Percentiles rank a stretch among this genome's conserved stretches.
These are phyloP conservation scores for Echeneis naucrates DNA, from an alignment of 2,797 vertebrate species.

Conservation along the genomic window DNA sequence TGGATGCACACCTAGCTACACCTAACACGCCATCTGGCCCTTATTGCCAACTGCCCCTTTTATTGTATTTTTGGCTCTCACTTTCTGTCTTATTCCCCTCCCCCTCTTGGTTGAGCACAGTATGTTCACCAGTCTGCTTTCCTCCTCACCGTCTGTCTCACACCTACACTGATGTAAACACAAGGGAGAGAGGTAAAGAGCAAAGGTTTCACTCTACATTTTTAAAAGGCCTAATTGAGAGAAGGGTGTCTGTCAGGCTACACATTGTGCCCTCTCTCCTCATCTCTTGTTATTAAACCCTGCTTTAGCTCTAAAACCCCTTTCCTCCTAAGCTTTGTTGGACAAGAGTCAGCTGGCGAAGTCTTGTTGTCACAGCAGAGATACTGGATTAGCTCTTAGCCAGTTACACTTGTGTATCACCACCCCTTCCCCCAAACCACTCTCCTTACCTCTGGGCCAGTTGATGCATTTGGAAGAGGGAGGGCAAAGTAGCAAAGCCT, in stretches of 20 bases:
- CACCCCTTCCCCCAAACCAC: slow-evolving; percentile 1
- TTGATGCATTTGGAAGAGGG: slow-evolving; percentile 36
- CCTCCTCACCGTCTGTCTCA: slow-evolving; percentile 44
- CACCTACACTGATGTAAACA: slow-evolving; percentile 23
- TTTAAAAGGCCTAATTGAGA: slow-evolving; percentile 29
- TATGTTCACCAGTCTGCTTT: slow-evolving; percentile 49
- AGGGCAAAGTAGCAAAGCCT: neutral
- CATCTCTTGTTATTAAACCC: slow-evolving; percentile 39
- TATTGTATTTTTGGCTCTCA: slow-evolving; percentile 63
- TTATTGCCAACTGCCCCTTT: slow-evolving; percentile 55
- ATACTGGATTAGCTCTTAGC: slow-evolving; percentile 67
- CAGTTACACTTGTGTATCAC: slow-evolving; percentile 40
- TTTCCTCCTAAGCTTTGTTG: slow-evolving; percentile 60
- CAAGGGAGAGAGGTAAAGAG: slow-evolving; percentile 18
- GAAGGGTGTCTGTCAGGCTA: slow-evolving; percentile 22
- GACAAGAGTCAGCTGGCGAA: slow-evolving; percentile 64
- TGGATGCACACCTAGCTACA: slow-evolving; percentile 58
- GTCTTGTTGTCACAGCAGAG: slow-evolving; percentile 52
- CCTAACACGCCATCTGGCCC: slow-evolving; percentile 70
- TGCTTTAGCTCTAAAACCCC: slow-evolving; percentile 50
- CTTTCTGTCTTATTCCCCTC: slow-evolving; percentile 34
- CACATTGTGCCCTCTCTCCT: slow-evolving; percentile 6
- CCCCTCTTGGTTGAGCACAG: slow-evolving; percentile 39
- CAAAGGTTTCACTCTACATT: slow-evolving; percentile 11
- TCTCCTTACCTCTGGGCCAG: slow-evolving; percentile 32